A percentile compares a stretch with the other conserved stretches of the same genome.
Conservation (phyloP, 2,797 vertebrate genomes). For the Gymnopithys bicolor region DNA sequence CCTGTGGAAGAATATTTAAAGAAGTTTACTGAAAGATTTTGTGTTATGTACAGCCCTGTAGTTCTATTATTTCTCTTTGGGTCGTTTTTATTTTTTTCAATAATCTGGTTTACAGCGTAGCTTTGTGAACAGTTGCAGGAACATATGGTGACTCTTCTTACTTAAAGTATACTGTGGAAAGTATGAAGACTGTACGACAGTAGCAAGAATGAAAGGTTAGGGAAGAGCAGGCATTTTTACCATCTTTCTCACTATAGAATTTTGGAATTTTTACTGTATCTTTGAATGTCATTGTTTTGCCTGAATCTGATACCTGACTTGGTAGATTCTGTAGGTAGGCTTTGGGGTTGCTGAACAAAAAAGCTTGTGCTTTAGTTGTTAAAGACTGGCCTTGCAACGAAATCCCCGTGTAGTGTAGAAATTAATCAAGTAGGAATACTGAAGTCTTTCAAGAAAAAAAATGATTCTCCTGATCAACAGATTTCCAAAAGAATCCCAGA, state of each 20-base stretch:
- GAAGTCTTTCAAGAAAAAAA: neutral
- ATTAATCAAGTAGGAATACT: neutral
- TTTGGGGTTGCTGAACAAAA: neutral
- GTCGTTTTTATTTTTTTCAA: neutral
- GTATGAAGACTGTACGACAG: neutral
- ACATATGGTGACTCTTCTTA: neutral
- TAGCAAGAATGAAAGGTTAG: neutral
- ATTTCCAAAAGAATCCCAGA: accelerated
- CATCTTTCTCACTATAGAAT: neutral
- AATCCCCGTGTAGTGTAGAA: neutral
- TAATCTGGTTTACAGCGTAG: neutral
- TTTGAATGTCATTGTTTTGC: neutral
- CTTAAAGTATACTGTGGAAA: neutral
- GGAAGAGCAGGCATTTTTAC: neutral
- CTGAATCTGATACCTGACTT: neutral
- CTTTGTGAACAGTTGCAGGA: neutral
- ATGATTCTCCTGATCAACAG: neutral
- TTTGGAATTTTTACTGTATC: neutral
- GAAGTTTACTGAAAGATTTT: neutral
- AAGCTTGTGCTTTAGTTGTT: neutral
- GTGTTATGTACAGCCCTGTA: neutral
- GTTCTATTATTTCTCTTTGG: neutral
- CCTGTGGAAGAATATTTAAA: neutral
- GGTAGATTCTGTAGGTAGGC: neutral
- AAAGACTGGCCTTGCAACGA: accelerated